Percentiles rank a stretch among this genome's conserved stretches.
Conservation (phyloP, 2,113 vertebrate genomes). For the Xiphias gladius region DNA sequence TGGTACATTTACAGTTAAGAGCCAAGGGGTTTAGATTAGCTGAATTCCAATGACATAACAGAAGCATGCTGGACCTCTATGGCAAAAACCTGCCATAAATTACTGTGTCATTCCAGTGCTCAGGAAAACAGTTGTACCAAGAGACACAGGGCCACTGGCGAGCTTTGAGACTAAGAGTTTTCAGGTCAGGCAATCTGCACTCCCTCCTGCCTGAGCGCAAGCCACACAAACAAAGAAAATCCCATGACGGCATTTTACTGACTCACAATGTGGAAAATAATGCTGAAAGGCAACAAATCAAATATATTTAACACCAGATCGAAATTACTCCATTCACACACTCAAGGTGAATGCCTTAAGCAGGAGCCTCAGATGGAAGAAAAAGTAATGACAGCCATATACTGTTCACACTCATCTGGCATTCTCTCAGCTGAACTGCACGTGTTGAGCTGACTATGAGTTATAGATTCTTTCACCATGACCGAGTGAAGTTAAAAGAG, state of each 20-base stretch:
- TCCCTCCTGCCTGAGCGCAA: constrained; percentile 10
- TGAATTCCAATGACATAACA: constrained; percentile 68
- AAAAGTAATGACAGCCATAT: constrained; percentile 32
- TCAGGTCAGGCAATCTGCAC: constrained; percentile 35
- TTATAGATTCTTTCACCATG: constrained; percentile 75
- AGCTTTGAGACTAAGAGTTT: constrained; percentile 32
- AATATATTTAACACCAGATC: constrained; percentile 9
- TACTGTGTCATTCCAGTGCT: constrained; percentile 38
- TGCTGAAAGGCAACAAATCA: constrained; percentile 31
- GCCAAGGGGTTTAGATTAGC: constrained; percentile 39
- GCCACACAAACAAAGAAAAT: constrained; percentile 46
- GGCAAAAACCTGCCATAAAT: constrained; percentile 36
- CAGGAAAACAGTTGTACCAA: constrained; percentile 48
- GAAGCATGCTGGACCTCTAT: constrained; percentile 24
- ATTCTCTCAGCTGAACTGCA: constrained; percentile 74
- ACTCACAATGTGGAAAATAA: constrained; percentile 4
- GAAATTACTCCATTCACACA: constrained; percentile 35
- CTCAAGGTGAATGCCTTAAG: constrained; percentile 17
- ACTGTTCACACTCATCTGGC: constrained; percentile 30
- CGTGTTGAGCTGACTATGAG: constrained; percentile 67
- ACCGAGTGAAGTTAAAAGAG: constrained; percentile 63
- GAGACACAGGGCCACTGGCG: constrained; percentile 32
- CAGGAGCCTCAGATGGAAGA: background rate
- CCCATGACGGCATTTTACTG: constrained; percentile 17
- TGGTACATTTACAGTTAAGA: constrained; percentile 30